Base-by-base conservation (phyloP, 2,797 vertebrate genomes). In the Triplophysa yarkandensis region DNA sequence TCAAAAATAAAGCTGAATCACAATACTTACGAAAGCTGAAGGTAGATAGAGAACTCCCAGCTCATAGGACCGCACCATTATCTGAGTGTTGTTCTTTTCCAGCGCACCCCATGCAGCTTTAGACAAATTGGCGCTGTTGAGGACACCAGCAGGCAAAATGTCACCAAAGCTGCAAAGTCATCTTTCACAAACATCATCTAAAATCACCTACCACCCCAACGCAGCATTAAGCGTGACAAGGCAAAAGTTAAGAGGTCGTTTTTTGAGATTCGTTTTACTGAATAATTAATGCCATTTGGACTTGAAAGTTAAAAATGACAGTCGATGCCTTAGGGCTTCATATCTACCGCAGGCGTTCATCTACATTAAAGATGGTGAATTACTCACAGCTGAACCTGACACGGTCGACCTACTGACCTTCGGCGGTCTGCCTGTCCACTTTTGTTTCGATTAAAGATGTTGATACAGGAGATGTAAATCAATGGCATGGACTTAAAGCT, bases 51-150 rank as follows among this genome's bases (percentile, higher is more conserved):
- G 93, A 78, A 99, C 95, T 61, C 98, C 98, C 4, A 99, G 92
- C 87, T 99, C 97, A 0, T 98, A 99, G 0, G 98, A 99, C 1
- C 97, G 96, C 52, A 99, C 93, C 95, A 98, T 98, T 76, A 99
- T 82, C 74, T 99, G 97, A 13, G 90, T 83, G 76, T 92, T 95
- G 34, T 92, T 98, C 87, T 98, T 99, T 89, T 99, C 98, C 77
- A 98, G 75, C 0, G 92, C 93, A 6, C 97, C 97, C 98, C 97
- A 99, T 0, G 98, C 98, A 6, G 98, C 97, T 88, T 98, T 99
- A 76, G 97, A 99, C 52, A 99, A 90, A 87, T 99, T 99, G 1
- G 97, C 94, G 81, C 98, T 99, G 85, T 28, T 74, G 68, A 70
- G 60, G 34, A 81, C 89, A 87, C 8, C 54, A n/a, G 10, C 23